Conservation (phyloP, 2,113 vertebrate species). For the Orthonyx spaldingii region DNA sequence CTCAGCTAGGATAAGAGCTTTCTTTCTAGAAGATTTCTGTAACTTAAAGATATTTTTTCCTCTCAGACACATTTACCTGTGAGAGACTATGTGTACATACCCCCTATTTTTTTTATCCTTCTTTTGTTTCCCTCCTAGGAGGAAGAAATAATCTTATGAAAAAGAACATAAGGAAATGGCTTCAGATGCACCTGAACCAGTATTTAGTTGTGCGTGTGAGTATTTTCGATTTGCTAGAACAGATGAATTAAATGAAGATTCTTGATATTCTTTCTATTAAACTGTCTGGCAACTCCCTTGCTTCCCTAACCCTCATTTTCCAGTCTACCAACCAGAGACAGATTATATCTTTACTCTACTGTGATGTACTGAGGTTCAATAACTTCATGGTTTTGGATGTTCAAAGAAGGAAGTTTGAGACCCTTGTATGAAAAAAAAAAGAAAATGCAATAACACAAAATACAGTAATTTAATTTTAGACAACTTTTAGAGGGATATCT, state of each 20-base stretch:
- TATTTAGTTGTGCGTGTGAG: neutral
- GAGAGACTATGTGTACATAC: neutral
- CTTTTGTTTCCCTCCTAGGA: neutral
- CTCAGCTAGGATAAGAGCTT: neutral
- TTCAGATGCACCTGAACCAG: neutral
- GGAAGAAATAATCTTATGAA: neutral
- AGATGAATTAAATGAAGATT: neutral
- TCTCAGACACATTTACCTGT: neutral
- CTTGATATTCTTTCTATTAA: neutral
- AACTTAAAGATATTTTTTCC: neutral
- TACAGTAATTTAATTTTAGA: neutral
- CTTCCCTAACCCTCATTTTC: neutral
- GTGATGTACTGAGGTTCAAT: neutral
- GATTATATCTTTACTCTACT: neutral
- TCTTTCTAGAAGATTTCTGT: neutral
- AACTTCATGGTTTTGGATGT: neutral
- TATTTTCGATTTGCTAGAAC: neutral
- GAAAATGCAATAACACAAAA: neutral
- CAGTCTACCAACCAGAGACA: neutral
- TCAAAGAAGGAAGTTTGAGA: neutral
- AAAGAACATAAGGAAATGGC: neutral
- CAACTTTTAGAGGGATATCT: accelerated
- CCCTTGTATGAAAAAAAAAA: neutral
- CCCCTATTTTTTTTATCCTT: neutral
- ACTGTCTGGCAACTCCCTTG: neutral